Evolutionary conservation across 35 echinoderm and acorn worm species (phyloP).

Genomic region (Anneissia japonica): DNA sequence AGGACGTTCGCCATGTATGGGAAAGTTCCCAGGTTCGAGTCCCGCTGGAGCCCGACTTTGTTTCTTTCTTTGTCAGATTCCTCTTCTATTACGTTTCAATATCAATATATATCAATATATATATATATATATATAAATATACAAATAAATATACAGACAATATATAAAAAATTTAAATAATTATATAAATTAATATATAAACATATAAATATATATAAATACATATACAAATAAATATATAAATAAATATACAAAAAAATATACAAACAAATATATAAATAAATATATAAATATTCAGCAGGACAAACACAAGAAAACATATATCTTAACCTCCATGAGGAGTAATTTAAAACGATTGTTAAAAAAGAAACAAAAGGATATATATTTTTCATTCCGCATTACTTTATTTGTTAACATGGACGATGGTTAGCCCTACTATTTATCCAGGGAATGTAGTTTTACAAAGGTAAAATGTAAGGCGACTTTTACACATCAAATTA

Average conservation of each 20-base stretch:
- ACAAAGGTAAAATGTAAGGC: not conserved
- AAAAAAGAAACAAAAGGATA: not conserved
- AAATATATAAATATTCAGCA: constrained; percentile 2
- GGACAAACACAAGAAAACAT: not conserved
- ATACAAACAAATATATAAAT: constrained; percentile 9
- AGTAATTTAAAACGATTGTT: not conserved
- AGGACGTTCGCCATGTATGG: no score
- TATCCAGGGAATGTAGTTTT: not conserved
- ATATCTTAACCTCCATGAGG: not conserved
- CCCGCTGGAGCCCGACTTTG: no score
- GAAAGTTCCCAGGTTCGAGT: no score
- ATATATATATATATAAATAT: constrained; percentile 27
- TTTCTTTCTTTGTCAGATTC: no score
- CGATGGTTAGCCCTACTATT: not conserved
- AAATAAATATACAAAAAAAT: constrained; percentile 4
- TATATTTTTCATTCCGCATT: not conserved
- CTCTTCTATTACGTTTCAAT: not conserved
- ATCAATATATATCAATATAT: not conserved
- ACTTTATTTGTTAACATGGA: not conserved
- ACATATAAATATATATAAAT: constrained; percentile 19
- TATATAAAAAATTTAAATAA: not conserved
- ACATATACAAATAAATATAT: constrained; percentile 19
- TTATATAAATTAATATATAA: constrained; percentile 11
- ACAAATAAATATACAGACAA: constrained; percentile 20
- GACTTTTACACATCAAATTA: not conserved